phyloP scores from a whole-genome alignment of 2,113 vertebrate species.

The Leucoraja erinaceus region DNA sequence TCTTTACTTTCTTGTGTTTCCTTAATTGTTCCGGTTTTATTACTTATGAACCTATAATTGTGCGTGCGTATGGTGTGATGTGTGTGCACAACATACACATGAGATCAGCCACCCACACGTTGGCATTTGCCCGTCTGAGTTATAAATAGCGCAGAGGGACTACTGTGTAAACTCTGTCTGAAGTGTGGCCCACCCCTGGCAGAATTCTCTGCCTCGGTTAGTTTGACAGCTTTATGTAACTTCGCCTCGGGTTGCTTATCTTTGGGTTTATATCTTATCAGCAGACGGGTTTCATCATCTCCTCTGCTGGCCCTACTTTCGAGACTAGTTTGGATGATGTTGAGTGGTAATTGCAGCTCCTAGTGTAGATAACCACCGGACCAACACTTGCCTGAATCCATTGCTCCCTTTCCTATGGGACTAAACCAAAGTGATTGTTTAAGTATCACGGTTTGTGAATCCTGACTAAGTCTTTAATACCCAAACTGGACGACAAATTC shows the following conservation, averaged over 20 bases:
- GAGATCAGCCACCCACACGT: no score
- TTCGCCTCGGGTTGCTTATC: neutral
- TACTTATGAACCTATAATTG: no score
- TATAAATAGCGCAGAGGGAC: neutral
- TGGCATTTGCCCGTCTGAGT: neutral
- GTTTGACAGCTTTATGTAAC: conserved; percentile 32
- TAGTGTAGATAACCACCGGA: neutral
- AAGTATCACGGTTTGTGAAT: neutral
- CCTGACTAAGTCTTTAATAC: neutral
- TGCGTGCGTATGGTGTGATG: neutral
- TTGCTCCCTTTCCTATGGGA: neutral
- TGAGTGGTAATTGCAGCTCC: conserved; percentile 9
- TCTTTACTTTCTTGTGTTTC: neutral
- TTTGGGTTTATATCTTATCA: neutral
- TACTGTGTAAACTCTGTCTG: neutral
- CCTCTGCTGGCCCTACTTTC: neutral
- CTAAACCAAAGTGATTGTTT: neutral
- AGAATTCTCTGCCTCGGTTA: conserved; percentile 10
- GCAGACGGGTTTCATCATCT: conserved; percentile 3
- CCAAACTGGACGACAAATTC: neutral
- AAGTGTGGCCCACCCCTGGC: neutral
- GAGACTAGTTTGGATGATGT: neutral
- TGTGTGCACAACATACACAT: neutral
- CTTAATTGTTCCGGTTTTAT: no score
- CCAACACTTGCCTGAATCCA: neutral